Base-by-base conservation (phyloP, 2,888 invertebrate genomes). In the Anthophora plumipes region DNA sequence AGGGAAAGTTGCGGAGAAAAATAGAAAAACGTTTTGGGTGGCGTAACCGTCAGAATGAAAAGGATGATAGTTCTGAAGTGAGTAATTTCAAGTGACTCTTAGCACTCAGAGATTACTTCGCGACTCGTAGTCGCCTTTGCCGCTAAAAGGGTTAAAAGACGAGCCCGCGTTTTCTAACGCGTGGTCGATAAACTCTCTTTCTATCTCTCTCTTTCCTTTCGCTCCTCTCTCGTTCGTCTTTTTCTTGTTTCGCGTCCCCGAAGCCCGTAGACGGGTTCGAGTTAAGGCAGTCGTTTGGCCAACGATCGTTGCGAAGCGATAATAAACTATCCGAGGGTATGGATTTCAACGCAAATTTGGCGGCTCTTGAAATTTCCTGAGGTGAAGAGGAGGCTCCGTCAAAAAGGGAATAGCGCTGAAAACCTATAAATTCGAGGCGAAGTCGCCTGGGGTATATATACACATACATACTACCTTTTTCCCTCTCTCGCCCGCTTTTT, bases 361-460 rank as follows among this genome's bases (percentile, higher is more conserved):
- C 68, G 78, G 71, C 76, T 70, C 64, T 70, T 60, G 82, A 82
- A 71, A 76, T 63, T 72, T 75, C 55, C 57, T 73, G 80, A 50
- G 66, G 57, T 52, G 14, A 39, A 31, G 60, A 54, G 50, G 52
- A 31, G 31, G 31, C 31, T 31, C 31, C 31, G 31, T 31, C 41
- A 75, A 61, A 63, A 43, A 64, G 79, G 46, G 82, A 82, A 80
- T 77, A 80, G 79, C 77, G 83, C 64, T 79, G 85, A 86, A 85
- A 77, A 85, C 77, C 87, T 73, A 87, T 86, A 86, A 87, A 87
- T 87, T 82, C 80, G 63, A 48, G 31, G 25, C 63, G 54, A 71
- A 85, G 82, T 85, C 75, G 84, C 84, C 84, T 82, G 87, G 79
- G 87, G 87, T 87, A 77, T 83, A 74, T 68, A 73, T 52, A 52